These are phyloP conservation scores for Ceratotherium simum DNA, from an alignment of 2,113 vertebrate species.

Conservation along the genomic window DNA sequence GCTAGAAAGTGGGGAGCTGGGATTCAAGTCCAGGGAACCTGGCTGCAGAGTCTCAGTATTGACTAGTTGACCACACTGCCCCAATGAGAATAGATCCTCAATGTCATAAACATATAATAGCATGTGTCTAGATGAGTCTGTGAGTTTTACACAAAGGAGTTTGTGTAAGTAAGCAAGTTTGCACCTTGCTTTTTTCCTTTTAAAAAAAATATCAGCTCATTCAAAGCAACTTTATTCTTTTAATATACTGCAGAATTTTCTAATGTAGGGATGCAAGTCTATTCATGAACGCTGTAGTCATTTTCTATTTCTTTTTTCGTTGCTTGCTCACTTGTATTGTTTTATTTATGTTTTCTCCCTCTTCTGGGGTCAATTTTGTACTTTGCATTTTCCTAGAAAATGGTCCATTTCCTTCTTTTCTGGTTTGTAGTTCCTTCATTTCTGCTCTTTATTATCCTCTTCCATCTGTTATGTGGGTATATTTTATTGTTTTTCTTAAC, in stretches of 20 bases:
- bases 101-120: not conserved
- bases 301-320: not conserved
- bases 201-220: not conserved
- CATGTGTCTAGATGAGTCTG: not conserved
- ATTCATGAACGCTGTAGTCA: not conserved
- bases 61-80: fast-evolving
- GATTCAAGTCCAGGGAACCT: not conserved
- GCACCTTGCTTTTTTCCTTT: not conserved
- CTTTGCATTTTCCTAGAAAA: not conserved
- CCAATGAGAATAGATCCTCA: not conserved
- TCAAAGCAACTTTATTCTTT: not conserved
- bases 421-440: not conserved
- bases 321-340: not conserved
- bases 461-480: not conserved
- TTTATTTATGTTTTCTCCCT: not conserved
- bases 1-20: too few species aligned
- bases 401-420: not conserved
- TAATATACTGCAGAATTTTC: not conserved
- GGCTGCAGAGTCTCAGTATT: not conserved
- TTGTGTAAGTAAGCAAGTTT: too few species aligned
- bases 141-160: not conserved
- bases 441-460: not conserved
- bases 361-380: not conserved
- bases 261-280: not conserved
- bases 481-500: not conserved